Percentiles rank a stretch among this genome's conserved stretches.
phyloP scores from a whole-genome alignment of 2,888 invertebrate species.

The Eupithecia centaureata region DNA sequence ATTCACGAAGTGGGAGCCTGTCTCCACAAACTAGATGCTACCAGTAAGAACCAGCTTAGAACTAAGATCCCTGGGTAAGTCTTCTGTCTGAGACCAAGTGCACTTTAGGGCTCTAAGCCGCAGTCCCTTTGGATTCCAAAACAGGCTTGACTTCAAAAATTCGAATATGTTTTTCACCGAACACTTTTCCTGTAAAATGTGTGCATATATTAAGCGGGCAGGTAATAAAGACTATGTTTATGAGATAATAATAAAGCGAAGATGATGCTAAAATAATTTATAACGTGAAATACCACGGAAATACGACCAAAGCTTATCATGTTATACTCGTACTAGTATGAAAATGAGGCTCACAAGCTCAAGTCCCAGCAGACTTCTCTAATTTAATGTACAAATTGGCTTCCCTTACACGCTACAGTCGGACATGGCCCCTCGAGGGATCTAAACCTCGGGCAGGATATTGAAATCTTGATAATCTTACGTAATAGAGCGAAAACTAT shows the following conservation, averaged over 20 bases:
- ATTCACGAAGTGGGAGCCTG: too few species aligned
- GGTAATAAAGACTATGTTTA: too few species aligned
- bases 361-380: slow-evolving; percentile 31
- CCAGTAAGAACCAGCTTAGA: too few species aligned
- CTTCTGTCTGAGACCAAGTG: too few species aligned
- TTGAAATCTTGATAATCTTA: slow-evolving; percentile 35
- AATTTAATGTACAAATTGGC: slow-evolving; percentile 47
- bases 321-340: slow-evolving; percentile 11
- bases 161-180: too few species aligned
- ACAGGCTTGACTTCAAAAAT: too few species aligned
- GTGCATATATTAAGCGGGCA: too few species aligned
- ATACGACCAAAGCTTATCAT: not conserved
- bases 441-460: slow-evolving; percentile 22
- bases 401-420: slow-evolving; percentile 39
- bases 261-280: not conserved
- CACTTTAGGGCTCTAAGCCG: too few species aligned
- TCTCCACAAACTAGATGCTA: too few species aligned
- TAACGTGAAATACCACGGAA: not conserved
- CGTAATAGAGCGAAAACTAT: slow-evolving; percentile 23
- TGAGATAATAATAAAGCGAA: not conserved
- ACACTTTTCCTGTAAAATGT: too few species aligned
- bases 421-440: slow-evolving; percentile 21
- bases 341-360: slow-evolving; percentile 22
- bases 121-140: too few species aligned
- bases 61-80: too few species aligned